Evolutionary conservation across 2,113 vertebrate species (phyloP).

Genomic region (Misgurnus mizolepis): DNA sequence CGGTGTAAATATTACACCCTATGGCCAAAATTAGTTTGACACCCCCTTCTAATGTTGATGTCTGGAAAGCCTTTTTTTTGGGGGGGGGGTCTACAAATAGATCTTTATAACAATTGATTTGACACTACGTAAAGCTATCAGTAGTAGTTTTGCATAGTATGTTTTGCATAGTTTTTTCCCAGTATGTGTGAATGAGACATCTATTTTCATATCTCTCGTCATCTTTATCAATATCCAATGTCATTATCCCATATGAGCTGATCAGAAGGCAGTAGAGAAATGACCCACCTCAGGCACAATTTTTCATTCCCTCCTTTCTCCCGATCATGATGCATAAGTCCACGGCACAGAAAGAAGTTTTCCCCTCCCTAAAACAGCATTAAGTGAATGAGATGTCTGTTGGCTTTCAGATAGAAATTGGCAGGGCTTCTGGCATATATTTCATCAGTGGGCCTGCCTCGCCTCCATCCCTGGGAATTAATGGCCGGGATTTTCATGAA

Average conservation of each 20-base stretch:
- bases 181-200: too few relatives aligned
- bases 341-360: constrained; percentile 9
- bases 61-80: too few relatives aligned
- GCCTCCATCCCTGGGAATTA: constrained; percentile 70
- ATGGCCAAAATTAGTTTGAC: too few relatives aligned
- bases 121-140: not conserved
- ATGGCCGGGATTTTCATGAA: constrained; percentile 76
- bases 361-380: constrained; percentile 50
- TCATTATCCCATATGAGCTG: constrained; percentile 28
- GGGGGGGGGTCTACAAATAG: not conserved
- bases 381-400: constrained; percentile 66
- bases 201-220: not conserved
- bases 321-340: constrained; percentile 20
- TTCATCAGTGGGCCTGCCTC: constrained; percentile 71
- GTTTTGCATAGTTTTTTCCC: not conserved
- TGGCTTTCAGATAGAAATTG: constrained; percentile 74
- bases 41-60: too few relatives aligned
- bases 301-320: constrained; percentile 26
- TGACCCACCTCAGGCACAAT: constrained; percentile 31
- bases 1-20: too few relatives aligned
- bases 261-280: constrained; percentile 29
- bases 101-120: not conserved
- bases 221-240: constrained; percentile 8
- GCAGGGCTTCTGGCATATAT: constrained; percentile 67
- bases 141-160: not conserved